Conservation (phyloP, 1,140 invertebrate genomes). For the Eueides isabella region DNA sequence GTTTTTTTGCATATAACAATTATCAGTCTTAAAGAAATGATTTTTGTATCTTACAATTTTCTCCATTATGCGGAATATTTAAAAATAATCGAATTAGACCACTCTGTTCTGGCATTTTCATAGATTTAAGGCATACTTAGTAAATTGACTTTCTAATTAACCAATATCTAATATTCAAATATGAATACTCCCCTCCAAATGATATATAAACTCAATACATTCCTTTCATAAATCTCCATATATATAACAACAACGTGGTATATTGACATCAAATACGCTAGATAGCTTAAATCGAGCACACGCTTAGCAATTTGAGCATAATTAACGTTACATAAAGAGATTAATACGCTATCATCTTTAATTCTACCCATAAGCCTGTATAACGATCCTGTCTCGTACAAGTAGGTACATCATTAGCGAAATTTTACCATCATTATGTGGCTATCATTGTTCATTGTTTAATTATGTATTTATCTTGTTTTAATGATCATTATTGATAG, state of each 20-base stretch:
- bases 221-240: not conserved
- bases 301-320: not conserved
- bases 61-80: no score
- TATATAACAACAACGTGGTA: not conserved
- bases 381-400: conserved; percentile 1
- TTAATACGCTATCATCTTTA: conserved; percentile 13
- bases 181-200: no score
- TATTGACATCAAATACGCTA: not conserved
- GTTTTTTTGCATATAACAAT: no score
- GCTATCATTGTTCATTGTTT: not conserved
- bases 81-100: no score
- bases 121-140: no score
- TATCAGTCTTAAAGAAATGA: no score
- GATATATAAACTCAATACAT: no score
- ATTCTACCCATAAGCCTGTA: not conserved
- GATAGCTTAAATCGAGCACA: conserved; percentile 6
- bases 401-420: not conserved
- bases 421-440: not conserved
- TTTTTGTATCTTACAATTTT: no score
- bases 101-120: no score
- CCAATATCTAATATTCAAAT: no score
- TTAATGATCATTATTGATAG: conserved; percentile 2
- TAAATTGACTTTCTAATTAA: no score
- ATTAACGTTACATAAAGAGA: conserved; percentile 12
- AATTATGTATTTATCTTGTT: not conserved